Percentiles rank a stretch among this genome's conserved stretches.
Conservation (phyloP, 53 echinoderm and acorn worm genomes). For the Actinopyga echinites region DNA sequence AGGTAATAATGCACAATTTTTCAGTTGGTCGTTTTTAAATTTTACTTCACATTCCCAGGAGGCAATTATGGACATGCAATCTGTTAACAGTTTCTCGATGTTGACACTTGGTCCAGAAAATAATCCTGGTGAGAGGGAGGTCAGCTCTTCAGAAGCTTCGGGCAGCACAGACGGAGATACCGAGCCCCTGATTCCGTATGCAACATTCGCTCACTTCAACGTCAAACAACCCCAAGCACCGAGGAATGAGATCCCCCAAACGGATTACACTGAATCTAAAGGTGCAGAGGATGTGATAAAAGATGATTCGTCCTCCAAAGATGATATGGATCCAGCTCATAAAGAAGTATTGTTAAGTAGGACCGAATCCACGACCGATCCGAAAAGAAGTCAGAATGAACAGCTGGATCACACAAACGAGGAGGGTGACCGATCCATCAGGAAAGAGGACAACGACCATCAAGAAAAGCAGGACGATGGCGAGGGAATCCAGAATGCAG, state of each 20-base stretch:
- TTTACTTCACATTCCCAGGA: neutral
- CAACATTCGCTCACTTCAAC: neutral
- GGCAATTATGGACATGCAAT: conserved; percentile 22
- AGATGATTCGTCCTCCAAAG: no score
- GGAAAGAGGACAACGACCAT: neutral
- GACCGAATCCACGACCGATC: no score
- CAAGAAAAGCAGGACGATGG: neutral
- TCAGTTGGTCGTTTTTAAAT: no score
- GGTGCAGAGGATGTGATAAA: neutral
- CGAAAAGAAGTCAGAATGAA: neutral
- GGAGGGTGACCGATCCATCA: no score
- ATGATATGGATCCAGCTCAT: neutral
- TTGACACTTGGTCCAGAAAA: neutral
- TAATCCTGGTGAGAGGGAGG: neutral
- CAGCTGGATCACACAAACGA: no score
- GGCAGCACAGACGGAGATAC: neutral
- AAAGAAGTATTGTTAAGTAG: no score
- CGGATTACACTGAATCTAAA: neutral
- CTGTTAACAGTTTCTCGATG: conserved; percentile 21
- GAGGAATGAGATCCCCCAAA: neutral
- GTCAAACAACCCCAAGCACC: neutral
- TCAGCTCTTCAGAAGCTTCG: no score
- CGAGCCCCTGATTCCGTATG: conserved; percentile 5
- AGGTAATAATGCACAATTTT: no score
- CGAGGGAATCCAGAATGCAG: no score